phyloP scores from a whole-genome alignment of 1,140 invertebrate genomes.

The Nasonia vitripennis region DNA sequence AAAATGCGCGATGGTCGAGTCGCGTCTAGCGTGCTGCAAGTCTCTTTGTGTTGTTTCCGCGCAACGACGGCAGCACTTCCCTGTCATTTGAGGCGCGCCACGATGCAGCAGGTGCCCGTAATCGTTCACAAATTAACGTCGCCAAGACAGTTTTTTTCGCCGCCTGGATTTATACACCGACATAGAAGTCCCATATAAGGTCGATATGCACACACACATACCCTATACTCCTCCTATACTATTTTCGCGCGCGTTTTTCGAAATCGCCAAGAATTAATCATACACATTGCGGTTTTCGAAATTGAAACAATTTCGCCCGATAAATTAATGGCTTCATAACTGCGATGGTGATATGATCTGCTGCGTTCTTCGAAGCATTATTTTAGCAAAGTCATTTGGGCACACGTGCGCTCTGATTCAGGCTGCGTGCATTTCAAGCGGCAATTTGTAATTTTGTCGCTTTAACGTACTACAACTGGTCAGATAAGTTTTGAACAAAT shows the following conservation, averaged over 20 bases:
- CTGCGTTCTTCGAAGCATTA: conserved; percentile 31
- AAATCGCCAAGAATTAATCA: conserved; percentile 33
- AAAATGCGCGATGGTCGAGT: conserved; percentile 64
- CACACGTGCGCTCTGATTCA: background rate
- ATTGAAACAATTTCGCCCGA: conserved; percentile 33
- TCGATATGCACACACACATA: conserved; percentile 11
- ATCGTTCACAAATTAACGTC: conserved; percentile 73
- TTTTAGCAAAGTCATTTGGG: conserved; percentile 31
- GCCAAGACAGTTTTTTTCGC: conserved; percentile 66
- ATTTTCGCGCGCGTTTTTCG: conserved; percentile 7
- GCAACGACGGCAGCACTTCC: conserved; percentile 34
- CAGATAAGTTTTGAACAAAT: background rate
- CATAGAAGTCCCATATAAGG: conserved; percentile 61
- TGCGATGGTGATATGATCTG: background rate
- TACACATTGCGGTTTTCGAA: conserved; percentile 31
- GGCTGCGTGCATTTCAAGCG: background rate
- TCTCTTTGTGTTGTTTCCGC: conserved; percentile 58
- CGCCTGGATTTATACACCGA: conserved; percentile 59
- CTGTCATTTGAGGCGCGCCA: conserved; percentile 40
- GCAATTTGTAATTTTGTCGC: conserved; percentile 12
- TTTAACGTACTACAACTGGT: background rate
- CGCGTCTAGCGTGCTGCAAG: background rate
- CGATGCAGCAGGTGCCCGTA: conserved; percentile 69
- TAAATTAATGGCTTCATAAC: conserved; percentile 43
- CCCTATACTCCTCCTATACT: background rate